Percentiles rank a stretch among this genome's conserved stretches.
These are phyloP conservation scores for Mixornis gularis DNA, from an alignment of 2,113 vertebrate species.

Conservation along the genomic window DNA sequence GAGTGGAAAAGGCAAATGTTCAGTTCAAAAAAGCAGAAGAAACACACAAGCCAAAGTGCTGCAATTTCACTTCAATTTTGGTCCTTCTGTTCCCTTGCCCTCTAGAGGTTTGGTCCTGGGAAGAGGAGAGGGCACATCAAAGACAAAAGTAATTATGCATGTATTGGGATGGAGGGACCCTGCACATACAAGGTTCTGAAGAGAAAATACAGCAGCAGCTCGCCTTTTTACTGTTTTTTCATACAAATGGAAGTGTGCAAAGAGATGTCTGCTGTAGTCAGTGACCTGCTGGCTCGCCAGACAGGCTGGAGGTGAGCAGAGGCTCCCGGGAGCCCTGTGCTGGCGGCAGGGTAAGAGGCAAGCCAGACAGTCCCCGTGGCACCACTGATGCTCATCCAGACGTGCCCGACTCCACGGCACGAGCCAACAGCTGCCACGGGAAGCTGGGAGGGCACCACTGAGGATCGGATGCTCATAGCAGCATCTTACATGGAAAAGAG, in stretches of 20 bases:
- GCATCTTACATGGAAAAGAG: background rate
- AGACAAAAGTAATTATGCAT: background rate
- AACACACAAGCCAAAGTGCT: background rate
- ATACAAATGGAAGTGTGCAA: background rate
- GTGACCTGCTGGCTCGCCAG: background rate
- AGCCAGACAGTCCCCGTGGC: fast-evolving
- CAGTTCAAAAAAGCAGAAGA: background rate
- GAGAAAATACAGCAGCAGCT: background rate
- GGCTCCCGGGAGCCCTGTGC: background rate
- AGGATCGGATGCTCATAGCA: fast-evolving
- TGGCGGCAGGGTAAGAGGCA: fast-evolving
- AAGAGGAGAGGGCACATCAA: background rate
- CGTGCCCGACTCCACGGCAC: fast-evolving
- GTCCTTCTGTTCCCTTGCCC: background rate
- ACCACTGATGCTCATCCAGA: fast-evolving
- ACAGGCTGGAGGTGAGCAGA: background rate
- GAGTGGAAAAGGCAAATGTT: background rate
- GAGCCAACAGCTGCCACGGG: background rate
- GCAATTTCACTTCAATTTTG: background rate
- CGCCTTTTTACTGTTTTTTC: background rate
- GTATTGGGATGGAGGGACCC: background rate
- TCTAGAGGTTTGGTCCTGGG: background rate
- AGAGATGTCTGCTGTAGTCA: fast-evolving
- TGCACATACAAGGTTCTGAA: background rate
- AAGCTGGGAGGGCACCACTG: background rate